phyloP scores from a whole-genome alignment of 2,113 vertebrate genomes.

The Bambusicola thoracicus region DNA sequence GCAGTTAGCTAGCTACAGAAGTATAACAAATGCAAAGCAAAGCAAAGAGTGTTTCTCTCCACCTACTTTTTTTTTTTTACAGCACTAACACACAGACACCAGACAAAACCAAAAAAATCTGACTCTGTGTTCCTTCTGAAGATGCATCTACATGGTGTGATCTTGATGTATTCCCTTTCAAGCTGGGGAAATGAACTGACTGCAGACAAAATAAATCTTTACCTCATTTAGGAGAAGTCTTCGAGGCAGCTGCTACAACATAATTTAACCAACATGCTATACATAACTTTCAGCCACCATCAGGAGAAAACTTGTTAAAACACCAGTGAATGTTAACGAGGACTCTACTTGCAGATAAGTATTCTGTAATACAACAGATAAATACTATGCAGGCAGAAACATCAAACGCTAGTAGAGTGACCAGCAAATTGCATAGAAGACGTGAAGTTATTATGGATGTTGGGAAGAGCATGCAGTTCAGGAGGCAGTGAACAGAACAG shows the following conservation, averaged over 20 bases:
- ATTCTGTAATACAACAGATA: background rate
- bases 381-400: background rate
- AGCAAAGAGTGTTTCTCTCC: background rate
- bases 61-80: background rate
- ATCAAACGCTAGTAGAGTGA: background rate
- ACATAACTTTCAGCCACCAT: background rate
- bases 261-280: background rate
- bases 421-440: background rate
- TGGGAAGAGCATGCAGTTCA: rapidly evolving
- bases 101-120: background rate
- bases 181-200: background rate
- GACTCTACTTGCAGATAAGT: background rate
- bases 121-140: background rate
- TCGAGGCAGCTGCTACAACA: background rate
- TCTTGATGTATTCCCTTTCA: background rate
- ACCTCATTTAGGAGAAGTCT: background rate
- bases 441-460: background rate
- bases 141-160: rapidly evolving
- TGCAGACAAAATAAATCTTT: background rate
- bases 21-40: background rate
- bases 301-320: background rate
- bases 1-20: background rate
- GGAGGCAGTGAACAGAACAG: background rate
- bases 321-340: background rate
- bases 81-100: background rate